Evolutionary conservation across 2,113 vertebrate genomes (phyloP).

Genomic region (Turdus rufiventris): DNA sequence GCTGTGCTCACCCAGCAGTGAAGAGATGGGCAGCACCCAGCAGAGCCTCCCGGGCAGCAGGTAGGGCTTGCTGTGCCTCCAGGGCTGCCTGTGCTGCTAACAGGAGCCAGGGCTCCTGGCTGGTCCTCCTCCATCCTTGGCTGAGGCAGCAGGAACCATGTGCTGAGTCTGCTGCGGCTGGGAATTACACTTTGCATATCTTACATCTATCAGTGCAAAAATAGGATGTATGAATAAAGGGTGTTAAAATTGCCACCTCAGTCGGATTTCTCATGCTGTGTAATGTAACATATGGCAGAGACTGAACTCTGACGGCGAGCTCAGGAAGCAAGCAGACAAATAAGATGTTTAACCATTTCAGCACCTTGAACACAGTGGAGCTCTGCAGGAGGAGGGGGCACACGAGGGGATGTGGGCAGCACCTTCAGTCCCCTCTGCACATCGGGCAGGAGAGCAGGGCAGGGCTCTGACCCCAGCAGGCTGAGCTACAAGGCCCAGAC

Average conservation of each 20-base stretch:
- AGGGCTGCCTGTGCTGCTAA: not conserved
- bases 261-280: slow-evolving; percentile 59
- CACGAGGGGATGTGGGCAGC: accelerated
- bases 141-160: slow-evolving; percentile 42
- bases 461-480: not conserved
- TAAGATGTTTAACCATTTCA: slow-evolving; percentile 30
- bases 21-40: not conserved
- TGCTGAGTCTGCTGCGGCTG: slow-evolving; percentile 59
- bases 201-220: slow-evolving; percentile 58
- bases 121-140: not conserved
- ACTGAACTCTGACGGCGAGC: slow-evolving; percentile 16
- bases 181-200: slow-evolving; percentile 58
- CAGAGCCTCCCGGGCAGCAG: not conserved
- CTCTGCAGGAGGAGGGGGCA: not conserved
- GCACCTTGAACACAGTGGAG: not conserved
- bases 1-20: not conserved
- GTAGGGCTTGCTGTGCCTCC: not conserved
- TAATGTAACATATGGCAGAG: slow-evolving; percentile 58
- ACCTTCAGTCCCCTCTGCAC: not conserved
- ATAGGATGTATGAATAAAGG: slow-evolving; percentile 65
- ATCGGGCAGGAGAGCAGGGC: not conserved
- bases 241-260: slow-evolving; percentile 68
- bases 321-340: not conserved
- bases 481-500: not conserved
- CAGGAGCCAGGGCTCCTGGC: not conserved